Base-by-base conservation (phyloP, 2,888 invertebrate species). In the Pseudanteris insignis region DNA sequence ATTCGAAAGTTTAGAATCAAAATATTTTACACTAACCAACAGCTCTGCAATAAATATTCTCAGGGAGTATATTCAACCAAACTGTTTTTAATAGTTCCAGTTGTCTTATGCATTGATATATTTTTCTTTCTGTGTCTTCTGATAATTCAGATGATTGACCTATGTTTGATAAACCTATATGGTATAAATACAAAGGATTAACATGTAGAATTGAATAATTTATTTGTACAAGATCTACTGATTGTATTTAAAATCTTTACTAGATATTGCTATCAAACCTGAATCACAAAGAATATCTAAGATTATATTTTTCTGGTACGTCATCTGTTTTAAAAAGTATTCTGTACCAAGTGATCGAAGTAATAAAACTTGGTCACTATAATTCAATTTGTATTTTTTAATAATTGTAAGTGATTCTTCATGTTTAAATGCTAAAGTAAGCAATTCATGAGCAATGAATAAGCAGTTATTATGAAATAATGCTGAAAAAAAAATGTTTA, bases 391-490 rank as follows among this genome's bases (percentile, higher is more conserved):
- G 53, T 86, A 84, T 44, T 84, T 81, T 53, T 83, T 77, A 28
- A 85, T 76, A 0, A 83, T 79, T 0, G 81, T 80, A 1, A 86
- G 85, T 72, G 90, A 83, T 44, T 85, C 81, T 29, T 85, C 81
- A 84, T 90, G 92, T 73, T 86, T 86, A 69, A 86, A 84, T 0
- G 87, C 88, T 70, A 91, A 81, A 0, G 86, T 85, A 47, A 86
- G 83, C 47, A 91, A 81, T 69, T 88, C 85, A 81, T 94, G 90
- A 0, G 91, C 87, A 7, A 96, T 82, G 74, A 88, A 96, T 87
- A 91, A 88, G 76, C 94, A 94, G 80, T 96, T 96, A 82, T 96
- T 96, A 81, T 95, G 89, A 74, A 91, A 91, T 14, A 94, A 76
- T 3, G 91, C 94, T 88, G 79, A 28, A 82, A 82, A 28, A 14